Evolutionary conservation across 2,113 vertebrate species (phyloP), one percentile per base, ranked within the genome.

Genomic region (Odobenus rosmarus): DNA sequence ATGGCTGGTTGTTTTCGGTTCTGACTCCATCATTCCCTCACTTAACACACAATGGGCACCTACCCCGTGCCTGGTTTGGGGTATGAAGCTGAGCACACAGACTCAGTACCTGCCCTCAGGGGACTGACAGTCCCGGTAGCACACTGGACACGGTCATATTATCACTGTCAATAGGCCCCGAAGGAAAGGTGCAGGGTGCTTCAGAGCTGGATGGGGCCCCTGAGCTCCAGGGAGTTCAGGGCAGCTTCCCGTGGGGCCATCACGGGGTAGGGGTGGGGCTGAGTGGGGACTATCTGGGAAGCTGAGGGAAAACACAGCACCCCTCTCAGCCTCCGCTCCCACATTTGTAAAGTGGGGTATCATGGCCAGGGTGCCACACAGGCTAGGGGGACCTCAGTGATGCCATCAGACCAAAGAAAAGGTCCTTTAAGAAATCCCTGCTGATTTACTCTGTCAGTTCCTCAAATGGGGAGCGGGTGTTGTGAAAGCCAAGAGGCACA

Each of bases 221-320:
- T 16, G 62, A 33, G 31, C 62, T 39, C 53, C 33, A 4, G 0
- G 3, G 28, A 5, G 5, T 28, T 26, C 51, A 36, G 51, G 33
- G 61, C 80, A 24, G 80, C 69, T 16, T 42, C 12, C 36, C 11
- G 28, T 1, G 26, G n/a, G 49, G 49, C 0, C 1, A 11, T 39
- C 39, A 26, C 16, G 0, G 33, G n/a, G 24, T 46, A 46, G 46
- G 7, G 46, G 53, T 9, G 59, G 7, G 14, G 72, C 24, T 16
- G 72, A 49, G 26, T 28, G 5, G 42, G 42, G 42, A 31, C 19
- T 12, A 0, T 14, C 81, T 64, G 36, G 7, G 9, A 92, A 28
- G 55, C 64, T n/a, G 6, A 0, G 21, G 83, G 42, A 14, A n/a
- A 53, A 79, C n/a, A 6, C 28, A 0, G 31, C 2, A 0, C 16